A percentile compares a stretch with the other conserved stretches of the same genome.
Evolutionary conservation across 2,797 vertebrate species (phyloP).

Genomic region (Danionella dracula): DNA sequence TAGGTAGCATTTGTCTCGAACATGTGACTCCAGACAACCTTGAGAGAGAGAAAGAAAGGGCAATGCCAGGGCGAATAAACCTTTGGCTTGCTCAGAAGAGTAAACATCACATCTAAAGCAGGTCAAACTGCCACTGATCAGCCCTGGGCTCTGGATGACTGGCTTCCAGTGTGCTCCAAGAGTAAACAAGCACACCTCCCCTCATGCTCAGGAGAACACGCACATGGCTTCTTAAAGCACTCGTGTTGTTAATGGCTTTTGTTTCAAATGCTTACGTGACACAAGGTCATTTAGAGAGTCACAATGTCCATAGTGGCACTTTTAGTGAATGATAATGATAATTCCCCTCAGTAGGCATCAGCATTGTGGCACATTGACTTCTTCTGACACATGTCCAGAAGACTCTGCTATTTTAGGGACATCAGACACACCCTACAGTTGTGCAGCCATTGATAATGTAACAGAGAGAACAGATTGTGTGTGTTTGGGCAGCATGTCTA

Average conservation of each 20-base stretch:
- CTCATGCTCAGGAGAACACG: too few species aligned
- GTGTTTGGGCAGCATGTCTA: background rate
- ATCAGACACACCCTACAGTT: background rate
- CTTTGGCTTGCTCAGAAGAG: slow-evolving; percentile 44
- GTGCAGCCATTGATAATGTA: background rate
- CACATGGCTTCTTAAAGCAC: background rate
- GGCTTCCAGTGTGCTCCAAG: background rate
- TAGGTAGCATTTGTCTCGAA: slow-evolving; percentile 55
- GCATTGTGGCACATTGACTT: slow-evolving; percentile 45
- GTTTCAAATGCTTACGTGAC: too few species aligned
- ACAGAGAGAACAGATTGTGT: background rate
- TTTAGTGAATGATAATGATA: background rate
- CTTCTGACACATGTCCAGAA: slow-evolving; percentile 59
- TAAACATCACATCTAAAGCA: slow-evolving; percentile 31
- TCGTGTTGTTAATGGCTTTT: background rate
- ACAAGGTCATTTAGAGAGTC: too few species aligned
- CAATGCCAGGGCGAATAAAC: slow-evolving; percentile 44
- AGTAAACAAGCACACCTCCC: too few species aligned
- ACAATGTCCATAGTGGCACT: too few species aligned
- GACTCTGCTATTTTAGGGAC: slow-evolving; percentile 49
- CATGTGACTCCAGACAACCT: slow-evolving; percentile 49
- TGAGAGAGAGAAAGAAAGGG: slow-evolving; percentile 33
- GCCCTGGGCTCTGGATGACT: background rate
- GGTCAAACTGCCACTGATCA: slow-evolving; percentile 6
- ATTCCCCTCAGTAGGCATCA: slow-evolving; percentile 21